Base-by-base conservation (phyloP, 2,888 invertebrate species). In the Caenorhabditis virilis region DNA sequence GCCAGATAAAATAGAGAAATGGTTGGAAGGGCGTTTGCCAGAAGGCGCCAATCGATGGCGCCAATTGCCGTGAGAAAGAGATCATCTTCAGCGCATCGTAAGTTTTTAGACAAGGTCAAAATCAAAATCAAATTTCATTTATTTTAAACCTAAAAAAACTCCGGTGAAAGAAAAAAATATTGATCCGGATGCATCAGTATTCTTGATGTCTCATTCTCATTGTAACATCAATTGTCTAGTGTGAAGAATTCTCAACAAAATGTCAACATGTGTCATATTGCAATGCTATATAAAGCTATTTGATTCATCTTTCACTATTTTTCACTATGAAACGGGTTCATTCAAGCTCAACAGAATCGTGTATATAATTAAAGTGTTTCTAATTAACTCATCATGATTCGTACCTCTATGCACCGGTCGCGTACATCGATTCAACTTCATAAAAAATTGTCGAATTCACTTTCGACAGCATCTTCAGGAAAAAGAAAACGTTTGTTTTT, bases 11-110 rank as follows among this genome's bases (percentile, higher is more conserved):
- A 13, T 30, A 16, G 59, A 53, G 55, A 59, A 51, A 65, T 66
- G 66, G 66, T 66, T 46, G 66, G 66, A 54, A 43, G 66, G 66
- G 66, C 66, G 42, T 66, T 66, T 47, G 66, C 66, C 60, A 60
- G 60, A 39, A 55, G 66, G 57, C 66, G 66, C 47, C 65, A 65
- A 53, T 65, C 65, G 7, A 51, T 65, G 59, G 65, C 65, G 55
- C 65, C 65, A 36, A 39, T 55, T 23, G 59, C 59, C 15, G 56
- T 56, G 18, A 60, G 55, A 55, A 65, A 65, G 38, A 51, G 59
- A 38, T 51, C 59, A 18, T 65, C 65, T 22, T 52, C 56, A 3
- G 65, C 52, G 18, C 54, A 57, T 33, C 36, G 16, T 36, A 36
- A 36, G 7, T 36, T 5, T n/a, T 36, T 15, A 16, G 16, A n/a